A percentile compares a stretch with the other conserved stretches of the same genome.
These are phyloP conservation scores for Psittacus erithacus DNA, from an alignment of 2,113 vertebrate genomes.

Conservation along the genomic window DNA sequence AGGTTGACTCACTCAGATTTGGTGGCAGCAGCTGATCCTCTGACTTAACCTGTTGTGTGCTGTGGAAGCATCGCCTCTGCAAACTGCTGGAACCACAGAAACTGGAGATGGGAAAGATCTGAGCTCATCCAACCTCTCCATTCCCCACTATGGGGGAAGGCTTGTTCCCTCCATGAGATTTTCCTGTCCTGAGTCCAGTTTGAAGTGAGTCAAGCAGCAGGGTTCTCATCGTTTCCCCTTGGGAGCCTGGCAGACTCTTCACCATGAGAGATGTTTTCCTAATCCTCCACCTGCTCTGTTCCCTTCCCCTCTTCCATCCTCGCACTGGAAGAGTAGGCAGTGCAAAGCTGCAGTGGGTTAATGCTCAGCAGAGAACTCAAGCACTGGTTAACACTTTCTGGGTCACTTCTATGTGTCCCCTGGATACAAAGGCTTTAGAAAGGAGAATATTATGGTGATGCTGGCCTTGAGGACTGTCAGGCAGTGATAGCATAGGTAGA, in stretches of 20 bases:
- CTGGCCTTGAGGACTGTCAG: background rate
- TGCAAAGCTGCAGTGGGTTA: background rate
- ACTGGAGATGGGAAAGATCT: background rate
- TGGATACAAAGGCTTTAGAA: background rate
- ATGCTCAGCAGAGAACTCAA: background rate
- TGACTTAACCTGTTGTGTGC: background rate
- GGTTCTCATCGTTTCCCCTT: background rate
- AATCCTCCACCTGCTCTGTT: background rate
- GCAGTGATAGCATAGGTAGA: rapidly evolving
- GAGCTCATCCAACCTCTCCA: background rate
- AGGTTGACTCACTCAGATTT: background rate
- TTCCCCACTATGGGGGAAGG: background rate
- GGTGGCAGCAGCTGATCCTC: background rate
- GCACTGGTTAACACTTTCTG: background rate
- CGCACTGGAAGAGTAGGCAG: background rate
- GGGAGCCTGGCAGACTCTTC: background rate
- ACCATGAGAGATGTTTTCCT: conserved; percentile 45
- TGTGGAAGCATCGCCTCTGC: background rate
- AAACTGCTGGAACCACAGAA: background rate
- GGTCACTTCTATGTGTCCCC: background rate
- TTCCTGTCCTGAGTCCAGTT: conserved; percentile 43
- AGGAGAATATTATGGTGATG: rapidly evolving
- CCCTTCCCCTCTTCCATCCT: background rate
- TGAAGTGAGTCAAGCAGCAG: conserved; percentile 13
- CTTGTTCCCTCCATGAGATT: conserved; percentile 25